phyloP scores from a whole-genome alignment of 2,888 invertebrate genomes.

The Luperina testacea region DNA sequence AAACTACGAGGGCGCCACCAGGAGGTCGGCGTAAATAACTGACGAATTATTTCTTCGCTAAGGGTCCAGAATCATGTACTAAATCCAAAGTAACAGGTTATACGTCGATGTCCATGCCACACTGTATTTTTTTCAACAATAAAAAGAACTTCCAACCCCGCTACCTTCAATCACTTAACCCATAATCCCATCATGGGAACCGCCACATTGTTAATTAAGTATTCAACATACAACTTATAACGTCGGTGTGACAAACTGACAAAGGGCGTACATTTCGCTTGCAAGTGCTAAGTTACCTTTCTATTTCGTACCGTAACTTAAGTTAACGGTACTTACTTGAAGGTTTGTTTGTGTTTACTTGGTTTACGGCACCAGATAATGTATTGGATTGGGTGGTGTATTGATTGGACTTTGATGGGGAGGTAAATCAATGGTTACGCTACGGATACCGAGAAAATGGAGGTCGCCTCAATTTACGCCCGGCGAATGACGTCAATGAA shows the following conservation, averaged over 20 bases:
- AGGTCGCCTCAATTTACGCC: not conserved
- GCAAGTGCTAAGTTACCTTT: constrained; percentile 65
- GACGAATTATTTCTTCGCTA: too few species aligned
- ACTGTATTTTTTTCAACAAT: not conserved
- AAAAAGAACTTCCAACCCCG: not conserved
- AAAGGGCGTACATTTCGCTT: constrained; percentile 71
- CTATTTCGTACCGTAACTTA: constrained; percentile 19
- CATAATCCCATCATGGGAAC: constrained; percentile 54
- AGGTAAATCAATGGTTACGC: not conserved
- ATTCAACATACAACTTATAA: constrained; percentile 67
- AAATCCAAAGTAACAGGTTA: too few species aligned
- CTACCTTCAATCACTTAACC: constrained; percentile 2
- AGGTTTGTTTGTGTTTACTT: constrained; percentile 36
- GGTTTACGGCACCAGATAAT: constrained; percentile 19
- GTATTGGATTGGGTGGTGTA: not conserved
- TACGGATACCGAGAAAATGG: not conserved
- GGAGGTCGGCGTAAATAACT: too few species aligned
- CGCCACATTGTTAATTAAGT: constrained; percentile 69
- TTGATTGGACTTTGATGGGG: not conserved
- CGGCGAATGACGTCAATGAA: not conserved
- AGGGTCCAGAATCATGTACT: too few species aligned
- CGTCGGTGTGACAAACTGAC: constrained; percentile 65
- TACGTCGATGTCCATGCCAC: too few species aligned
- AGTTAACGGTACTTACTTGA: constrained; percentile 38
- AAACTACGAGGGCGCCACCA: too few species aligned